Conservation (phyloP, 2,888 invertebrate genomes). For the Mimachlamys varia region DNA sequence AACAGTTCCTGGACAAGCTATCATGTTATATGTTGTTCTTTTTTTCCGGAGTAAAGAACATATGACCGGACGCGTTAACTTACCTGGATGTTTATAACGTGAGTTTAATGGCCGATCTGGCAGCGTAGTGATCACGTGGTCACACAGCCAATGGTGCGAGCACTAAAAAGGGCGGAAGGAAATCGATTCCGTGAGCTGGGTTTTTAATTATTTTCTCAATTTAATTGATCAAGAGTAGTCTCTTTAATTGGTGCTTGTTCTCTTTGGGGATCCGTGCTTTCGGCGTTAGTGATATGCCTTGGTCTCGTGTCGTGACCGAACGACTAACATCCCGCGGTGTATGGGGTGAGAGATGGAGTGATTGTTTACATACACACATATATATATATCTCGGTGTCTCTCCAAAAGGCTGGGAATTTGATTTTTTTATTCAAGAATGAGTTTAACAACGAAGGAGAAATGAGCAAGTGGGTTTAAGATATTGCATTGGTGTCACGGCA, state of each 20-base stretch:
- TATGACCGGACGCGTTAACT: too few relatives aligned
- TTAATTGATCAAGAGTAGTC: neutral
- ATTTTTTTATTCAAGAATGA: neutral
- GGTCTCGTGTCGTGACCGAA: neutral
- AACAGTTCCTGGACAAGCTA: too few relatives aligned
- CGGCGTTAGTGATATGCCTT: neutral
- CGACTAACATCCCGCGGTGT: neutral
- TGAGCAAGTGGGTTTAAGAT: neutral
- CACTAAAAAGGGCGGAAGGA: neutral
- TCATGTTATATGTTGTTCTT: too few relatives aligned
- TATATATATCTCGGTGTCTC: neutral
- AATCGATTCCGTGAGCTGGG: conserved; percentile 9
- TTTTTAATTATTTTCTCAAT: conserved; percentile 28
- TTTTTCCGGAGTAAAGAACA: too few relatives aligned
- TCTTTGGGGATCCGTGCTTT: conserved; percentile 1
- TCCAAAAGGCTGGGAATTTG: neutral
- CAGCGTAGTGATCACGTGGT: neutral
- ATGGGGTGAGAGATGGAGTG: neutral
- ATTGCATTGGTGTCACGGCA: too few relatives aligned
- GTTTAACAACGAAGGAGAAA: neutral
- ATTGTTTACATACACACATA: too few relatives aligned
- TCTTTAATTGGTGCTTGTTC: neutral
- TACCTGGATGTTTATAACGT: neutral
- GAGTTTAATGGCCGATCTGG: neutral
- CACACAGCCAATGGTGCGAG: neutral